phyloP scores from a whole-genome alignment of 53 echinoderm and acorn worm species.

The Mesocentrotus franciscanus region DNA sequence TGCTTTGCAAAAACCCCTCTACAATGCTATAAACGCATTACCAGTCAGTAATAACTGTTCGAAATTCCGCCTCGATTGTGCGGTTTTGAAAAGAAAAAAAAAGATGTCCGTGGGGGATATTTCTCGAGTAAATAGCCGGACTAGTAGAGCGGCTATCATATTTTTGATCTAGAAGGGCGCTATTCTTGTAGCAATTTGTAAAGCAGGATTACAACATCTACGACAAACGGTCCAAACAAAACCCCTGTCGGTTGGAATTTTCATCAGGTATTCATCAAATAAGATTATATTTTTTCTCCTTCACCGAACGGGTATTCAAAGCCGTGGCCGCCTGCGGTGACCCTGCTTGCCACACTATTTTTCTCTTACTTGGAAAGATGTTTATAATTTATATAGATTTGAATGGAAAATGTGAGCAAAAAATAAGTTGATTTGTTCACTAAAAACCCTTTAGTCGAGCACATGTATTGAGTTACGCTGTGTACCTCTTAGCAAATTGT shows the following conservation, averaged over 20 bases:
- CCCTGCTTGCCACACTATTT: neutral
- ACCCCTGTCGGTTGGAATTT: slow-evolving; percentile 41
- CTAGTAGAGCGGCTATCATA: slow-evolving; percentile 37
- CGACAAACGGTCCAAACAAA: slow-evolving; percentile 49
- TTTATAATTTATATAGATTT: neutral
- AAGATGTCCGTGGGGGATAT: slow-evolving; percentile 11
- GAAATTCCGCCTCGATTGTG: slow-evolving; percentile 39
- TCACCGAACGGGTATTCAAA: neutral
- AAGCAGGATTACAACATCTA: slow-evolving; percentile 43
- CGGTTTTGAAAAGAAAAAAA: neutral
- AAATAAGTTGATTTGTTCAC: neutral
- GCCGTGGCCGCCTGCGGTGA: neutral
- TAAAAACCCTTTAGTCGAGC: neutral
- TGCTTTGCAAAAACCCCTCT: neutral
- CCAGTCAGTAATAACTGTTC: neutral
- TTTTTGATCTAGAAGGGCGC: slow-evolving; percentile 53
- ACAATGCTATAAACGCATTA: slow-evolving; percentile 14
- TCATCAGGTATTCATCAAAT: slow-evolving; percentile 40
- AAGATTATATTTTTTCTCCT: slow-evolving; percentile 25
- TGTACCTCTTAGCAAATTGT: neutral
- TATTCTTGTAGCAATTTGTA: slow-evolving; percentile 56
- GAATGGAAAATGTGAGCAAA: neutral
- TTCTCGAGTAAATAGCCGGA: slow-evolving; percentile 27
- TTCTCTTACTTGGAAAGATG: neutral
- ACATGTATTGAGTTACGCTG: neutral